phyloP scores from a whole-genome alignment of 2,888 invertebrate species.

The Sarcophaga subvicina region DNA sequence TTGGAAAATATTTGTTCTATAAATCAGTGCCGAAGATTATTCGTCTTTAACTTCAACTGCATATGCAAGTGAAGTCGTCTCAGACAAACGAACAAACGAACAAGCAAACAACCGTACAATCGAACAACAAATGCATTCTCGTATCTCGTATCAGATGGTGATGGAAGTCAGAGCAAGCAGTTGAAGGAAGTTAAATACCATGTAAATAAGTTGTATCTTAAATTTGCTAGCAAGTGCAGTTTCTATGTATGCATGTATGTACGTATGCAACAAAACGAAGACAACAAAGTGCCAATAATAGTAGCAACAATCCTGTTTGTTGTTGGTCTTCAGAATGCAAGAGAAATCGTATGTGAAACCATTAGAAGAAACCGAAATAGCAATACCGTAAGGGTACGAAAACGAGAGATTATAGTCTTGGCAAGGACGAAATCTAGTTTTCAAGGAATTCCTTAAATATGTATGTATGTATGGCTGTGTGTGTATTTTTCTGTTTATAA shows the following conservation, averaged over 20 bases:
- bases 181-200: no score
- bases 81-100: no score
- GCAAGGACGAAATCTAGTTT: constrained; percentile 65
- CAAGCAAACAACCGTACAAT: no score
- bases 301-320: constrained; percentile 24
- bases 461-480: constrained; percentile 3
- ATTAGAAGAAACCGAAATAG: not conserved
- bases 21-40: constrained; percentile 38
- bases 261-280: constrained; percentile 45
- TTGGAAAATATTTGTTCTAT: constrained; percentile 26
- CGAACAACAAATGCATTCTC: no score
- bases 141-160: no score
- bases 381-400: not conserved
- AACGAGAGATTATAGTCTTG: constrained; percentile 64
- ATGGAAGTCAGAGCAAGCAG: no score
- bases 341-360: not conserved
- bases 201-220: no score
- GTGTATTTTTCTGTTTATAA: not conserved
- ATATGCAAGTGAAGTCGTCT: not conserved
- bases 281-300: constrained; percentile 20
- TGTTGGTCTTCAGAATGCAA: constrained; percentile 39
- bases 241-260: not conserved
- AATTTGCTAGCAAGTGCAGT: no score
- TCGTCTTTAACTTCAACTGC: not conserved
- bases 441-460: constrained; percentile 16